phyloP scores from a whole-genome alignment of 2,888 invertebrate genomes.

The Conomelus anceps region DNA sequence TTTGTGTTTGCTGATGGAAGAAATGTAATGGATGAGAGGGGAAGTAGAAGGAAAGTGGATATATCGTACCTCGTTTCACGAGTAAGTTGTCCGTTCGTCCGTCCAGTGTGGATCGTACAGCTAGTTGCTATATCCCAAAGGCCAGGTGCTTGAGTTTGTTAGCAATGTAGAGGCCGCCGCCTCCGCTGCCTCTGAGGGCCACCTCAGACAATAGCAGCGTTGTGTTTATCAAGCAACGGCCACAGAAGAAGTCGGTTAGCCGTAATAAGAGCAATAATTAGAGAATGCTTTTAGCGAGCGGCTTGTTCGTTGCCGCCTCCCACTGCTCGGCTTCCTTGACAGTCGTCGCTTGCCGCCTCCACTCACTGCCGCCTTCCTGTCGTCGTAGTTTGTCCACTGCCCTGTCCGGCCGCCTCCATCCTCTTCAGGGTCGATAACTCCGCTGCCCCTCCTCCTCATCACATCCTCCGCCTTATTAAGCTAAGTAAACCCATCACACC shows the following conservation, averaged over 20 bases:
- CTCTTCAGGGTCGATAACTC: not conserved
- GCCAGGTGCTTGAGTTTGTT: not conserved
- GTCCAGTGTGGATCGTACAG: not conserved
- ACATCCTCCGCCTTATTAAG: not conserved
- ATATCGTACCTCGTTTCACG: not conserved
- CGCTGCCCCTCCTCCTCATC: not conserved
- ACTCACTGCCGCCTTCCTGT: not conserved
- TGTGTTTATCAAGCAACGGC: not conserved
- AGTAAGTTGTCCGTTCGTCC: not conserved
- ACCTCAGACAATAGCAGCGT: not conserved
- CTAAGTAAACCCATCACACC: not conserved
- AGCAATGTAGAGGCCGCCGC: not conserved
- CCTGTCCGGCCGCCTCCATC: not conserved
- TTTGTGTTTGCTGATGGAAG: not conserved
- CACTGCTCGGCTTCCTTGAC: not conserved
- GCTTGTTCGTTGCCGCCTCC: not conserved
- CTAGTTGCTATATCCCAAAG: not conserved
- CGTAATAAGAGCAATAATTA: conserved; percentile 4
- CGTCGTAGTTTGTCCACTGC: not conserved
- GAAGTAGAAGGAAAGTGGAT: not conserved
- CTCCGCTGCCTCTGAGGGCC: no score
- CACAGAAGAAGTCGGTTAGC: not conserved
- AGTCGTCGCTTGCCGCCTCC: not conserved
- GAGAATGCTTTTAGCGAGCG: conserved; percentile 4
- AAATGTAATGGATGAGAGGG: no score